Evolutionary conservation across 2,888 invertebrate species (phyloP).

Genomic region (Merodon equestris): DNA sequence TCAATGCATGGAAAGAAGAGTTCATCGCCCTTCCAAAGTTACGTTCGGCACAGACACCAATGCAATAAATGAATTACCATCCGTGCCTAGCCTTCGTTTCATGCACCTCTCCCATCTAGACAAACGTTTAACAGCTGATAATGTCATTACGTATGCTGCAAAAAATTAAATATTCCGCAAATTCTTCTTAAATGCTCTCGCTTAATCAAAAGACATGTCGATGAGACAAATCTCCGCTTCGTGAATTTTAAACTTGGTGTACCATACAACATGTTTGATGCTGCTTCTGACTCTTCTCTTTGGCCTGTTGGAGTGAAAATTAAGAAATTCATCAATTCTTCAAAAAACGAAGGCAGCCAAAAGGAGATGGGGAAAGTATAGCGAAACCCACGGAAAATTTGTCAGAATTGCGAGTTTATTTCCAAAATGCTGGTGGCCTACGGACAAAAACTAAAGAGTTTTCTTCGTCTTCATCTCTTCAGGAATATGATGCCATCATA

Average conservation of each 20-base stretch:
- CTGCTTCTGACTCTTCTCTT: too few species aligned
- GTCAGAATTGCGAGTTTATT: background rate
- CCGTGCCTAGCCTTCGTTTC: background rate
- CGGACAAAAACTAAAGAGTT: background rate
- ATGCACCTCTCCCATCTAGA: background rate
- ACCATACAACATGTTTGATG: background rate
- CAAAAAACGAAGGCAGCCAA: background rate
- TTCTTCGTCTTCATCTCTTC: background rate
- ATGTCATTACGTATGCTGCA: constrained; percentile 12
- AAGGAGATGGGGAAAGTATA: background rate
- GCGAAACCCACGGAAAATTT: background rate
- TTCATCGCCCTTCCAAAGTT: too few species aligned
- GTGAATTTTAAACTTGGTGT: constrained; percentile 10
- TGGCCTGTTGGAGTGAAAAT: background rate
- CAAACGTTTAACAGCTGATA: background rate
- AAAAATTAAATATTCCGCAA: constrained; percentile 3
- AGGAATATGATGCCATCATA: background rate
- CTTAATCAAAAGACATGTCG: constrained; percentile 8
- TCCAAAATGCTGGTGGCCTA: constrained; percentile 1
- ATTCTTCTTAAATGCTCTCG: background rate
- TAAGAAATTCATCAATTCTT: background rate
- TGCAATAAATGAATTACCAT: too few species aligned
- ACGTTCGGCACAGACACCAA: too few species aligned
- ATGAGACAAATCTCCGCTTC: background rate
- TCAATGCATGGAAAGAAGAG: too few species aligned